Evolutionary conservation across 1,140 invertebrate genomes (phyloP).

Genomic region (Eurosta solidaginis): DNA sequence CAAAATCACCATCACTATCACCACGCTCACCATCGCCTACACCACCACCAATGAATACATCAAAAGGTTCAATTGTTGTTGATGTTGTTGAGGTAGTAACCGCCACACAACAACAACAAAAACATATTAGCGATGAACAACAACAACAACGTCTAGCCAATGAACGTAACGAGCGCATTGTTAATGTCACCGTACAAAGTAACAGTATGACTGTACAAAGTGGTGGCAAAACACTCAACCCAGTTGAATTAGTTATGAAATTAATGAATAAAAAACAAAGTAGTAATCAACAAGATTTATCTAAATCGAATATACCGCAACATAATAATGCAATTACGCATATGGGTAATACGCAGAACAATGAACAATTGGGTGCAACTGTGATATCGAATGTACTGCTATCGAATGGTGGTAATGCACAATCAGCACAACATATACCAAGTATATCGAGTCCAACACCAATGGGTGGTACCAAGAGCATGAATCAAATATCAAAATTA

Average conservation of each 20-base stretch:
- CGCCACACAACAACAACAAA: conserved; percentile 5
- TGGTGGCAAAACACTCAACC: conserved; percentile 45
- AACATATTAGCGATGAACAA: conserved; percentile 23
- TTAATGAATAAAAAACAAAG: conserved; percentile 57
- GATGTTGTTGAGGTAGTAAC: conserved; percentile 33
- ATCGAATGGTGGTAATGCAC: conserved; percentile 41
- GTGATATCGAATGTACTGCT: conserved; percentile 54
- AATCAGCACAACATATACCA: conserved; percentile 51
- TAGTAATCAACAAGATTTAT: conserved; percentile 46
- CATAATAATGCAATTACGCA: conserved; percentile 38
- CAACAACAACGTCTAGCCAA: conserved; percentile 8
- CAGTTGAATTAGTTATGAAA: conserved; percentile 55
- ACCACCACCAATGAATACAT: conserved; percentile 30
- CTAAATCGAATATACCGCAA: conserved; percentile 44
- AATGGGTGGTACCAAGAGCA: conserved; percentile 37
- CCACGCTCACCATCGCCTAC: conserved; percentile 58
- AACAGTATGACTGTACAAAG: conserved; percentile 36
- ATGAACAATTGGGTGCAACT: conserved; percentile 38
- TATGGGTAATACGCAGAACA: conserved; percentile 38
- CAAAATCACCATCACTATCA: conserved; percentile 73
- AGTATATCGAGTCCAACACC: conserved; percentile 52
- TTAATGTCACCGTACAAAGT: conserved; percentile 1
- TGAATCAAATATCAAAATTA: conserved; percentile 52
- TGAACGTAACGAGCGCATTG: not conserved
- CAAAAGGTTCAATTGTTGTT: conserved; percentile 38